These are phyloP conservation scores for Parasteatoda lunata DNA, from an alignment of 2,888 invertebrate genomes.

Conservation along the genomic window DNA sequence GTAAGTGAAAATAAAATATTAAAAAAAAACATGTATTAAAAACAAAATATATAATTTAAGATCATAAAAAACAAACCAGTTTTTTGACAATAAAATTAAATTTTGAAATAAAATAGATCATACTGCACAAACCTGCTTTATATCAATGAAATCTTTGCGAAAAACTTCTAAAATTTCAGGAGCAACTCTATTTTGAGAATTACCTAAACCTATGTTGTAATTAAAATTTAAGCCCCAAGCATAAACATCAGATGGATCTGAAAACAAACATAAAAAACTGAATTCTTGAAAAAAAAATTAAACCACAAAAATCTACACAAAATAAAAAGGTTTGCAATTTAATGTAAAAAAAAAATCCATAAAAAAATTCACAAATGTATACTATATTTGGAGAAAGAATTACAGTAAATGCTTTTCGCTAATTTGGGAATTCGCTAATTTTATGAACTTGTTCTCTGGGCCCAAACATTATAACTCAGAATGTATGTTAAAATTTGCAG, in stretches of 20 bases:
- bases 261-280: background rate
- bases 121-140: constrained; percentile 78
- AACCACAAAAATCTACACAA: constrained; percentile 73
- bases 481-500: no score
- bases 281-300: constrained; percentile 69
- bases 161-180: constrained; percentile 83
- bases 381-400: no score
- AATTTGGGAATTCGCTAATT: no score
- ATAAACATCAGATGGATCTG: constrained; percentile 80
- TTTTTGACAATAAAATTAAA: background rate
- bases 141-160: constrained; percentile 77
- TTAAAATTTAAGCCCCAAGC: constrained; percentile 91
- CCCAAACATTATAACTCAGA: no score
- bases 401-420: no score
- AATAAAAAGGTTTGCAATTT: no score
- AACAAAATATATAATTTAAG: background rate
- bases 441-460: no score
- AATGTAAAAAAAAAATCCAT: no score
- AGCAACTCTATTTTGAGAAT: constrained; percentile 79
- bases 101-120: background rate
- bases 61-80: background rate
- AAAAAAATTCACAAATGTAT: no score
- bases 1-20: no score
- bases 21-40: background rate
- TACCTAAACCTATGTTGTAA: constrained; percentile 85